phyloP scores from a whole-genome alignment of 2,113 vertebrate species.

The Halichoerus grypus region DNA sequence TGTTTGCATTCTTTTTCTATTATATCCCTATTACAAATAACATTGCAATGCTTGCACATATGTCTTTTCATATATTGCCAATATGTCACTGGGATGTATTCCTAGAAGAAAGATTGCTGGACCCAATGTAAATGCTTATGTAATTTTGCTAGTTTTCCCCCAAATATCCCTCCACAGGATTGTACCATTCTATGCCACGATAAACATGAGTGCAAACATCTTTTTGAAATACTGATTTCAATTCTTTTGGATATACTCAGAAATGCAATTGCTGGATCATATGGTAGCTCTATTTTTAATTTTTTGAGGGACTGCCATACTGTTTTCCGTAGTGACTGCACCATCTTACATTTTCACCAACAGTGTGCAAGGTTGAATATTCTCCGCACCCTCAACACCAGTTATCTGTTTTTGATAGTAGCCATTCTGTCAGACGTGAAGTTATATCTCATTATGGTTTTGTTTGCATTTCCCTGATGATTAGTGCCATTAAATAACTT shows the following conservation, averaged over 20 bases:
- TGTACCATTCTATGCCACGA: not conserved
- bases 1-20: not conserved
- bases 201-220: not conserved
- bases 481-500: not conserved
- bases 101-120: not conserved
- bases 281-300: not conserved
- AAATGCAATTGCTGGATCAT: not conserved
- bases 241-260: not conserved
- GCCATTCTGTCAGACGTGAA: not conserved
- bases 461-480: not conserved
- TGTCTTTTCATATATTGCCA: not conserved
- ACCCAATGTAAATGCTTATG: not conserved
- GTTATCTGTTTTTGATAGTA: not conserved
- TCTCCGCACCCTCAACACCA: not conserved
- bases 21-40: not conserved
- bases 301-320: not conserved
- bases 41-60: not conserved
- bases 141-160: not conserved
- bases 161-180: not conserved
- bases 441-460: not conserved
- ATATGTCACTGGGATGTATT: not conserved
- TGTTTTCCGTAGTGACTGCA: not conserved
- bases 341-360: not conserved
- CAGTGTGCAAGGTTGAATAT: not conserved
- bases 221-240: not conserved